A percentile compares a stretch with the other conserved stretches of the same genome.
Conservation (phyloP, 2,888 invertebrate genomes). For the Lingula anatina region DNA sequence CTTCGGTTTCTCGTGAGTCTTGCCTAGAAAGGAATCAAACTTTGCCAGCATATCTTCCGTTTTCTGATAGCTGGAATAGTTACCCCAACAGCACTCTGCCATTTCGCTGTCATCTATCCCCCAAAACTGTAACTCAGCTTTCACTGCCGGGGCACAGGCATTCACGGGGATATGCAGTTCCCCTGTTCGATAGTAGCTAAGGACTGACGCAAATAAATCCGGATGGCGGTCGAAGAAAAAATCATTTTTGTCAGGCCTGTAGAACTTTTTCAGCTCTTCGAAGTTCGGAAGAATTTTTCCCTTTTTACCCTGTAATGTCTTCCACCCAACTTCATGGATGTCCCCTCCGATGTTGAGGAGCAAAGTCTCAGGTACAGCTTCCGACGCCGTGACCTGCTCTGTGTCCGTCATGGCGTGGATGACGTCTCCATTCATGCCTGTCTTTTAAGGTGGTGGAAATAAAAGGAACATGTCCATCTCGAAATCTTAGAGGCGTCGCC, state of each 20-base stretch:
- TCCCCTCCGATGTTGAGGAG: conserved; percentile 36
- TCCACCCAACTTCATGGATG: conserved; percentile 32
- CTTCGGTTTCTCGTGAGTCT: neutral
- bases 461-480: too few species aligned
- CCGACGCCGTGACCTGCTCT: neutral
- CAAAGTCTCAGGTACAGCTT: neutral
- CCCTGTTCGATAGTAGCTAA: conserved; percentile 40
- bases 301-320: conserved; percentile 26
- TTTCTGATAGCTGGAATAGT: conserved; percentile 30
- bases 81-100: conserved; percentile 45
- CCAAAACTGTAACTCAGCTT: conserved; percentile 44
- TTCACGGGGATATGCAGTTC: conserved; percentile 42
- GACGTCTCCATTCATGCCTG: too few species aligned
- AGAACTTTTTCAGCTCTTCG: conserved; percentile 28
- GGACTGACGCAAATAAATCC: conserved; percentile 33
- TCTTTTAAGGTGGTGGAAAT: too few species aligned
- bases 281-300: conserved; percentile 25
- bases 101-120: conserved; percentile 43
- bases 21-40: neutral
- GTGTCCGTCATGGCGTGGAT: too few species aligned
- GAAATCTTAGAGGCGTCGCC: too few species aligned
- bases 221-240: conserved; percentile 45
- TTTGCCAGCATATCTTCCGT: neutral
- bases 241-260: conserved; percentile 25
- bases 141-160: conserved; percentile 39